A percentile compares a stretch with the other conserved stretches of the same genome.
Evolutionary conservation across 2,113 vertebrate species (phyloP).

Genomic region (Ageneiosus marmoratus): DNA sequence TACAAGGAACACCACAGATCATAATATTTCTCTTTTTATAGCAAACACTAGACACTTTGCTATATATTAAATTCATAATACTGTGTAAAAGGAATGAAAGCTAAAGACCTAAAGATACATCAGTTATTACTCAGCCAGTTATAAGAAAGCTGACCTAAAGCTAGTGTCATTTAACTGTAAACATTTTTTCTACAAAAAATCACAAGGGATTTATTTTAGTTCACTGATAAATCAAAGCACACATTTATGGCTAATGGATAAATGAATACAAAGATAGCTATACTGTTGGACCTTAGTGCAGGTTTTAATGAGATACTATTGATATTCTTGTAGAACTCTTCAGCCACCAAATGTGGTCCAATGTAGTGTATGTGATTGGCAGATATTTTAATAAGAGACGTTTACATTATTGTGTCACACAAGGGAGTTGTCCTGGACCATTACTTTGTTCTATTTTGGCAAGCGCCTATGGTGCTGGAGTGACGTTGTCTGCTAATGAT

Average conservation of each 20-base stretch:
- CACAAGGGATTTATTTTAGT: background rate
- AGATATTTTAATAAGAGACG: constrained; percentile 22
- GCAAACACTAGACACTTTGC: background rate
- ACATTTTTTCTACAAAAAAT: background rate
- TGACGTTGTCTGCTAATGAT: constrained; percentile 28
- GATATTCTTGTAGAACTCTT: background rate
- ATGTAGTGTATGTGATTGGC: background rate
- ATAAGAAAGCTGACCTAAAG: background rate
- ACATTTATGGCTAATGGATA: background rate
- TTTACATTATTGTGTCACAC: background rate
- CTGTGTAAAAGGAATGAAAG: background rate
- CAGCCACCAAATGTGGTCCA: background rate
- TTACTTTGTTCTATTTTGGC: constrained; percentile 33
- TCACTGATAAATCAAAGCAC: background rate
- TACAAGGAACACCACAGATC: too few relatives aligned
- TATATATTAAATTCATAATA: background rate
- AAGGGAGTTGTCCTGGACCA: constrained; percentile 33
- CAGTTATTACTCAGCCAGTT: background rate
- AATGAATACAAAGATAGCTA: background rate
- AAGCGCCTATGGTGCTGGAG: constrained; percentile 17
- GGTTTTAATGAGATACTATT: background rate
- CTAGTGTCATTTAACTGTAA: background rate
- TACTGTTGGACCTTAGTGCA: background rate
- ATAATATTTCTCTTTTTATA: background rate
- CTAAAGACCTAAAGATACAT: background rate